Percentiles rank a stretch among this genome's conserved stretches.
Conservation (phyloP, 2,888 invertebrate species). For the Clostera curtula region DNA sequence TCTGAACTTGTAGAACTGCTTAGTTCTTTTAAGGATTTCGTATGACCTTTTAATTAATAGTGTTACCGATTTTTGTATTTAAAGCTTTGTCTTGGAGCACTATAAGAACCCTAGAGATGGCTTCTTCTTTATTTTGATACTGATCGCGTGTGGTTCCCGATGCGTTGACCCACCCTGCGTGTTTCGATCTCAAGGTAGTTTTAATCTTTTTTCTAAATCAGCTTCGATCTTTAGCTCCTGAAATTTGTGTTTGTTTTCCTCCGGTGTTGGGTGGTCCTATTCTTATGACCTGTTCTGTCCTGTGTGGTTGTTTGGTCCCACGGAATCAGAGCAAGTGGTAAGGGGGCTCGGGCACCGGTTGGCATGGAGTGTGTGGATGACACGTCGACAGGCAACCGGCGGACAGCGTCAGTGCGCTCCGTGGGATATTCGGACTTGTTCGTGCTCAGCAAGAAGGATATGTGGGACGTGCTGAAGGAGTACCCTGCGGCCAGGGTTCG, state of each 20-base stretch:
- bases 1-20: slow-evolving; percentile 54
- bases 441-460: slow-evolving; percentile 98
- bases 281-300: slow-evolving; percentile 35
- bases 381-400: slow-evolving; percentile 90
- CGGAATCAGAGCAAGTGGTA: slow-evolving; percentile 39
- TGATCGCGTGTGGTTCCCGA: slow-evolving; percentile 39
- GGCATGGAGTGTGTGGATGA: slow-evolving; percentile 75
- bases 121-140: slow-evolving; percentile 46
- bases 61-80: slow-evolving; percentile 28
- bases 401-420: slow-evolving; percentile 98
- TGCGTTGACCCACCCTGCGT: slow-evolving; percentile 32
- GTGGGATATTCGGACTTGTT: slow-evolving; percentile 99
- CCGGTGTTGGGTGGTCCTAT: slow-evolving; percentile 40
- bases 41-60: slow-evolving; percentile 39
- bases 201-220: slow-evolving; percentile 28
- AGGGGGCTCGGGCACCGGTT: slow-evolving; percentile 55
- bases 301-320: no score
- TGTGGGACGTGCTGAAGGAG: slow-evolving; percentile 99
- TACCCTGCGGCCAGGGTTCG: slow-evolving; percentile 95
- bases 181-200: slow-evolving; percentile 37
- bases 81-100: slow-evolving; percentile 62
- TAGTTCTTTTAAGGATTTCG: slow-evolving; percentile 47
- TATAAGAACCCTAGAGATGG: slow-evolving; percentile 48
- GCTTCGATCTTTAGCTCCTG: slow-evolving; percentile 31
- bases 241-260: slow-evolving; percentile 32